Evolutionary conservation across 2,888 invertebrate species (phyloP), one percentile per base, ranked within the genome.

Genomic region (Tethea ocularis): DNA sequence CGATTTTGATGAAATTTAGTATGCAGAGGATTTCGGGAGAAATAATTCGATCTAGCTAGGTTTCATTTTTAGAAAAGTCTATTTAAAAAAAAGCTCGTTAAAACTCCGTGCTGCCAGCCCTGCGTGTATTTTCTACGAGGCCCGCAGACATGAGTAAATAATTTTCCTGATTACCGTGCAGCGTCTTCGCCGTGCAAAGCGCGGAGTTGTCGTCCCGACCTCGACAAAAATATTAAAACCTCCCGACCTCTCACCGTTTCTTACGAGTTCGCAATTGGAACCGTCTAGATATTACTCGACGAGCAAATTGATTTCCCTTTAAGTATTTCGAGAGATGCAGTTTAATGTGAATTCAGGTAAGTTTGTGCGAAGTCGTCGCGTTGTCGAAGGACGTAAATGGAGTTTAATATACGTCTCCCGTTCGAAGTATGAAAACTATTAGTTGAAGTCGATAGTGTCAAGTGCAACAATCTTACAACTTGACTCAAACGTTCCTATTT

Each of bases 91-190:
- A 11, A 56, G 52, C 24, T 52, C 36, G 20, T 38, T 22, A 17
- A 51, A 51, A 55, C 6, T 23, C 20, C 51, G 13, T 17, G 26
- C 56, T 61, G 63, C 53, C 78, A 82, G 71, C 91, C 91, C 91
- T 88, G 65, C 55, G 24, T 62, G 68, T 77, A 76, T 81, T 81
- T 75, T 68, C 80, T 78, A 76, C 84, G 77, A 82, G 81, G 68
- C 78, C 75, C 77, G 84, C 80, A 90, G 89, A 91, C 90, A 88
- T 90, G 88, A 87, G 92, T 92, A 92, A 92, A 92, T 91, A 92
- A 91, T 91, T 91, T 90, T 83, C 87, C 85, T 92, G 91, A 91
- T 92, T 92, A 91, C 90, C 88, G 89, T 82, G 83, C 85, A 76
- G 71, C 89, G 86, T 86, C 87, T 82, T 78, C 80, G 77, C 71